Base-by-base conservation (phyloP, 2,888 invertebrate species). In the Eupithecia centaureata region DNA sequence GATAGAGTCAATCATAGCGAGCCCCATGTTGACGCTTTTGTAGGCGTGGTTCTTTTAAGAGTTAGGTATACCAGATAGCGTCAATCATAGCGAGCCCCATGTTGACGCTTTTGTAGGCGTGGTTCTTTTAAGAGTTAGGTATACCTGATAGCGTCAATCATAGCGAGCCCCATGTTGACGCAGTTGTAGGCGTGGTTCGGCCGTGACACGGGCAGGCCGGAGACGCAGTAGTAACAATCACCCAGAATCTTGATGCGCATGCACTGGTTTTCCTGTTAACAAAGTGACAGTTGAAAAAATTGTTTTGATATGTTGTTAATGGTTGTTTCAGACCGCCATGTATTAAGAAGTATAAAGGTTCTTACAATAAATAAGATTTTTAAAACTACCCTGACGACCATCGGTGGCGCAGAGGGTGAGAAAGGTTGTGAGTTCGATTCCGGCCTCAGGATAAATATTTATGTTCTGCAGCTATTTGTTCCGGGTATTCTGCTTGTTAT, bases 1-100 rank as follows among this genome's bases (percentile, higher is more conserved):
- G 81, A 98, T 98, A 30, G 98, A 97, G 78, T 98, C 97, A 76
- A 98, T 98, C 98, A 98, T 98, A 87, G 97, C 97, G 72, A 98
- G 89, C 0, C 98, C 98, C 98, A 98, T 98, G 80, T 97, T 97
- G 81, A 98, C 98, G 84, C 98, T 98, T 91, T 98, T 98, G 87
- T 97, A 1, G 2, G 25, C 15, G n/a, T n/a, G n/a, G n/a, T n/a
- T n/a, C n/a, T n/a, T n/a, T n/a, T n/a, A n/a, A n/a, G n/a, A n/a
- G n/a, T n/a, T n/a, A n/a, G n/a, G n/a, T n/a, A n/a, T 86, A 98
- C 98, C 97, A 95, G 81, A 98, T 98, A 30, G 98, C 97, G 78
- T 98, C 97, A 76, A 98, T 98, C 98, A 98, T 98, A 87, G 97
- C 97, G 72, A 98, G 89, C 0, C 98, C 98, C 98, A 98, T 98